A percentile compares a stretch with the other conserved stretches of the same genome.
Conservation (phyloP, 2,113 vertebrate species). For the Lota lota region DNA sequence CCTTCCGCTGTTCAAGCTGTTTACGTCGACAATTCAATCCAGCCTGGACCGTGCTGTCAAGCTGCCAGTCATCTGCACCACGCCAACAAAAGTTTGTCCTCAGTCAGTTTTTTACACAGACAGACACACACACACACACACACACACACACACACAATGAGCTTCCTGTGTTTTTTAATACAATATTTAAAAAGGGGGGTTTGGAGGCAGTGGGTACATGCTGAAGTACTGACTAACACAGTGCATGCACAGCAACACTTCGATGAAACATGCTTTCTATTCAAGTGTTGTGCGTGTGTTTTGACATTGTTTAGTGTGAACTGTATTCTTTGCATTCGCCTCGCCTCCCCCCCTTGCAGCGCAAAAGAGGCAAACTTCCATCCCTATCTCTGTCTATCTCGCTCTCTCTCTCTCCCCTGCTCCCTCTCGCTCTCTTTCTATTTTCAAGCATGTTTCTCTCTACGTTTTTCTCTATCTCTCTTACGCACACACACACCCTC, state of each 20-base stretch:
- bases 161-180: too few species aligned
- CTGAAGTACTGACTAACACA: too few species aligned
- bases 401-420: not conserved
- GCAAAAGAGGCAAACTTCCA: conserved; percentile 26
- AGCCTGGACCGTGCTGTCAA: conserved; percentile 41
- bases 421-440: not conserved
- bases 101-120: conserved; percentile 42
- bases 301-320: conserved; percentile 25
- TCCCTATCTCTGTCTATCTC: not conserved
- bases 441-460: not conserved
- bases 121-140: not conserved
- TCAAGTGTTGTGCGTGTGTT: conserved; percentile 7
- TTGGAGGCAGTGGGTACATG: too few species aligned
- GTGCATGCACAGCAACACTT: too few species aligned
- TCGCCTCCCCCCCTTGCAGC: conserved; percentile 14
- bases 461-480: too few species aligned
- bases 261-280: conserved; percentile 3
- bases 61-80: conserved; percentile 59
- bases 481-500: too few species aligned
- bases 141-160: conserved; percentile 8
- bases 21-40: conserved; percentile 48
- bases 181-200: too few species aligned
- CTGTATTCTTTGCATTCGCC: conserved; percentile 7
- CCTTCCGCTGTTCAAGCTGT: conserved; percentile 38
- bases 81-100: conserved; percentile 54